Conservation (phyloP, 1,140 invertebrate species). For the Maniola jurtina region DNA sequence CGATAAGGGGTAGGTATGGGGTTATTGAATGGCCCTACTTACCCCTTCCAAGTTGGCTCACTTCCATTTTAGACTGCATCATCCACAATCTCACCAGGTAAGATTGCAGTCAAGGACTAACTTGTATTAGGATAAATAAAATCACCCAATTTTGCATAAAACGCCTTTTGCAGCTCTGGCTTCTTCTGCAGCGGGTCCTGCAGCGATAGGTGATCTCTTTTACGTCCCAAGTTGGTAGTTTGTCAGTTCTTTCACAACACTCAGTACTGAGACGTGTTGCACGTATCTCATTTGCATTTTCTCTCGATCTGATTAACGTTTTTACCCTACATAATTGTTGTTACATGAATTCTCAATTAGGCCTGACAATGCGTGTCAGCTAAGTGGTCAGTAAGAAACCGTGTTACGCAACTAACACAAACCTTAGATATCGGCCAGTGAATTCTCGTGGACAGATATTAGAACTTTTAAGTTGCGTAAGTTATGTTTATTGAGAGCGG, state of each 20-base stretch:
- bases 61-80: too few relatives aligned
- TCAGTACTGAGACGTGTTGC: slow-evolving; percentile 5
- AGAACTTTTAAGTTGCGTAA: slow-evolving; percentile 28
- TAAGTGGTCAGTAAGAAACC: slow-evolving; percentile 15
- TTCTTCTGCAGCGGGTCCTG: too few relatives aligned
- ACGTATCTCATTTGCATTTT: slow-evolving; percentile 27
- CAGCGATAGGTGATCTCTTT: too few relatives aligned
- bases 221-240: slow-evolving; percentile 16
- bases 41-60: too few relatives aligned
- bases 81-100: too few relatives aligned
- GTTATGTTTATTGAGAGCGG: slow-evolving; percentile 27
- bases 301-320: slow-evolving; percentile 18
- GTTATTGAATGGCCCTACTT: too few relatives aligned
- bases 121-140: too few relatives aligned
- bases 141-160: too few relatives aligned
- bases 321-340: slow-evolving; percentile 21
- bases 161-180: too few relatives aligned
- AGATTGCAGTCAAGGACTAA: too few relatives aligned
- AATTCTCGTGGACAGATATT: slow-evolving; percentile 25
- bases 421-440: slow-evolving; percentile 12
- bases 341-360: slow-evolving; percentile 27
- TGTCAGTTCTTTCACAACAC: slow-evolving; percentile 19
- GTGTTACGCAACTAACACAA: slow-evolving; percentile 11
- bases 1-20: too few relatives aligned
- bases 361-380: slow-evolving; percentile 17